Evolutionary conservation across 2,888 invertebrate species (phyloP).

Genomic region (Pomacea canaliculata): DNA sequence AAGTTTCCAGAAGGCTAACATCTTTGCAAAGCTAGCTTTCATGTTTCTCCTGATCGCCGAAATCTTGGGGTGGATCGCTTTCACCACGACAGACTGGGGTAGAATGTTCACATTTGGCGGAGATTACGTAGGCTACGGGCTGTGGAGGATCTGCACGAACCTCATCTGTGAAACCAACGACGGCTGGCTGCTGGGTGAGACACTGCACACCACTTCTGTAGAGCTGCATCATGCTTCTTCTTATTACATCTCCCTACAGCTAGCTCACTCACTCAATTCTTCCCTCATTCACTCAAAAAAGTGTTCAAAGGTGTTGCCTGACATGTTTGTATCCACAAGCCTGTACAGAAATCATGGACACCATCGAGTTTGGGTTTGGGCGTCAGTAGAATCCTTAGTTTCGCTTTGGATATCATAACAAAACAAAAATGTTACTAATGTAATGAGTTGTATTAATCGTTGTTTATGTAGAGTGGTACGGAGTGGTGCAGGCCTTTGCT

Average conservation of each 20-base stretch:
- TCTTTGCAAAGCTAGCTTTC: slow-evolving; percentile 6
- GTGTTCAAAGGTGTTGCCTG: no score
- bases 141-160: neutral
- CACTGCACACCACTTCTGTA: neutral
- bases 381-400: no score
- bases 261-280: neutral
- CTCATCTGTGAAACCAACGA: neutral
- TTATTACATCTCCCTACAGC: neutral
- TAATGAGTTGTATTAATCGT: no score
- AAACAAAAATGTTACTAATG: no score
- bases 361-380: no score
- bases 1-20: slow-evolving; percentile 1
- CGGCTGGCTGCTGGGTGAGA: slow-evolving; percentile 9
- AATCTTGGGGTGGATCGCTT: slow-evolving; percentile 1
- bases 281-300: neutral
- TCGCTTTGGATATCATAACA: no score
- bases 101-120: no score
- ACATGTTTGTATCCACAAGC: no score
- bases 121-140: neutral
- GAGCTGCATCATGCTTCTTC: neutral
- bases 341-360: no score
- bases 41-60: neutral
- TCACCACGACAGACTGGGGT: slow-evolving; percentile 14
- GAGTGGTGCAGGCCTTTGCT: slow-evolving; percentile 42
- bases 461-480: slow-evolving; percentile 45